A percentile compares a stretch with the other conserved stretches of the same genome.
Evolutionary conservation across 2,113 vertebrate genomes (phyloP).

Genomic region (Brachypodius melanocephalos): DNA sequence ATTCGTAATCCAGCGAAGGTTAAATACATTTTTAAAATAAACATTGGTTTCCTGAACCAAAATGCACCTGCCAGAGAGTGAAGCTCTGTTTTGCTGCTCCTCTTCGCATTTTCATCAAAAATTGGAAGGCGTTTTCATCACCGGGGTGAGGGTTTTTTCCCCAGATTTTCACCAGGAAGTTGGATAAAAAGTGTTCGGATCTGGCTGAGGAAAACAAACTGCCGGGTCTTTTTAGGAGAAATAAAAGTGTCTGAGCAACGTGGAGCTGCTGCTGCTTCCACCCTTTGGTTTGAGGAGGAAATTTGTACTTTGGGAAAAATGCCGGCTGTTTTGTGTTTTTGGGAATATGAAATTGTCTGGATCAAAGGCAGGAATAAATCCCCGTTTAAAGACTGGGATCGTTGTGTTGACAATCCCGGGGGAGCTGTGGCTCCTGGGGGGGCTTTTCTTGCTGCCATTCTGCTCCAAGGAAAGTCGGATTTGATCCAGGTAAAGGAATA

Average conservation of each 20-base stretch:
- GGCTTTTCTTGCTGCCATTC: background rate
- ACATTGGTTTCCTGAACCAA: background rate
- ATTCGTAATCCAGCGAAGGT: background rate
- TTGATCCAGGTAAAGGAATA: background rate
- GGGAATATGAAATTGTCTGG: background rate
- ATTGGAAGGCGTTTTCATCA: background rate
- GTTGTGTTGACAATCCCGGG: background rate
- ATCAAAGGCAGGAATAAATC: background rate
- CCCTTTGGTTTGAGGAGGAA: background rate
- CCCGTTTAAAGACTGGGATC: accelerated
- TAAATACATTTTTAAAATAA: background rate
- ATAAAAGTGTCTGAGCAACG: background rate
- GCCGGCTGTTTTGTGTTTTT: background rate
- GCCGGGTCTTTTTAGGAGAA: background rate
- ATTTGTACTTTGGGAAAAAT: background rate
- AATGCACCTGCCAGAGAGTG: accelerated
- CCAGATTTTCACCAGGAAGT: background rate
- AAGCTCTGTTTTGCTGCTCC: background rate
- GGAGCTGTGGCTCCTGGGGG: background rate
- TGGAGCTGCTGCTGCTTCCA: background rate
- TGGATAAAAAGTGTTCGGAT: background rate
- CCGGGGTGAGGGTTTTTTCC: background rate
- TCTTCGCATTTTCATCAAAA: background rate
- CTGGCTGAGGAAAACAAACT: background rate
- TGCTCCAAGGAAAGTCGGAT: background rate